phyloP scores from a whole-genome alignment of 2,888 invertebrate species.

The Thymelicus acteon region DNA sequence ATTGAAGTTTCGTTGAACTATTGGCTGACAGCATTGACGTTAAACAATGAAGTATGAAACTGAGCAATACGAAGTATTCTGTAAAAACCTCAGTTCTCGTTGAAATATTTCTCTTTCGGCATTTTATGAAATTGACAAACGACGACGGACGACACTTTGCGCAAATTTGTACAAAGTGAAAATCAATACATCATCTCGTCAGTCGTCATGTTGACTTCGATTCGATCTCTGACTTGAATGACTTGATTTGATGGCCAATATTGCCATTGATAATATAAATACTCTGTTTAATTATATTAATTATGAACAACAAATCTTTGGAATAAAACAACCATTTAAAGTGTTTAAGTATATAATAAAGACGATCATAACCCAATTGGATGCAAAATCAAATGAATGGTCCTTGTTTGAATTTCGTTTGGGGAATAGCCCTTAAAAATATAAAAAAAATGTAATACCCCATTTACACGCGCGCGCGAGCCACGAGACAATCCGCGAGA shows the following conservation, averaged over 20 bases:
- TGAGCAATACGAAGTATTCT: conserved; percentile 27
- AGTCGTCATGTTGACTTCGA: conserved; percentile 15
- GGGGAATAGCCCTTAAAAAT: too few relatives aligned
- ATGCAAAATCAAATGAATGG: too few relatives aligned
- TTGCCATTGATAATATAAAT: not conserved
- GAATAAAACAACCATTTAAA: too few relatives aligned
- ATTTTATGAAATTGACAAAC: conserved; percentile 35
- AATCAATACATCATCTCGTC: conserved; percentile 39
- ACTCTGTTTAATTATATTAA: too few relatives aligned
- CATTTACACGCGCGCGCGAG: too few relatives aligned
- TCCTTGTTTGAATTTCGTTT: too few relatives aligned
- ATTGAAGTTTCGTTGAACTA: conserved; percentile 20
- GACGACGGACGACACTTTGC: conserved; percentile 40
- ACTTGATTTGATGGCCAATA: conserved; percentile 1
- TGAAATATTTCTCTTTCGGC: conserved; percentile 35
- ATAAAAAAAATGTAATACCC: too few relatives aligned
- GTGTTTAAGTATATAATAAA: too few relatives aligned
- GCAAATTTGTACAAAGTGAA: conserved; percentile 39
- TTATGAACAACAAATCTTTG: too few relatives aligned
- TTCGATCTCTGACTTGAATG: conserved; percentile 14
- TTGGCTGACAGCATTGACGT: conserved; percentile 37
- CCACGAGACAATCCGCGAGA: too few relatives aligned
- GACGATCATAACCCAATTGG: too few relatives aligned
- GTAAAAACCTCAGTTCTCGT: conserved; percentile 40
- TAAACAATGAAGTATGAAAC: conserved; percentile 30